Percentiles rank a stretch among this genome's conserved stretches.
These are phyloP conservation scores for Anoplius nigerrimus DNA, from an alignment of 2,888 invertebrate genomes.

Conservation along the genomic window DNA sequence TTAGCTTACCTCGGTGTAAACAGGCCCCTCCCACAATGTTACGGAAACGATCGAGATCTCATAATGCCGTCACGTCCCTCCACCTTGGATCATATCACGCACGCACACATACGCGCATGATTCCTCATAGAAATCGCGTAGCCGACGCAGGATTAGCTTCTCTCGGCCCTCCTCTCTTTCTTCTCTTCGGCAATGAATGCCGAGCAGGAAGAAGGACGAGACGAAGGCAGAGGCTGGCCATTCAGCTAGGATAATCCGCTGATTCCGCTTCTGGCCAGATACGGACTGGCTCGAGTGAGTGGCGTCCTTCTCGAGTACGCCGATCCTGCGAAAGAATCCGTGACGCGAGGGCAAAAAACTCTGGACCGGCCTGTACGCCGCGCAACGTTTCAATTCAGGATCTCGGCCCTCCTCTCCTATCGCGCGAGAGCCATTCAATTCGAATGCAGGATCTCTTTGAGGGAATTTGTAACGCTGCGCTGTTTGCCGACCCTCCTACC, in stretches of 20 bases:
- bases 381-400: background rate
- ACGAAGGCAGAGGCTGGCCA: slow-evolving; percentile 32
- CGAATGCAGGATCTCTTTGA: slow-evolving; percentile 58
- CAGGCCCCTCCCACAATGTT: slow-evolving; percentile 48
- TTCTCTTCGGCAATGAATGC: background rate
- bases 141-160: slow-evolving; percentile 50
- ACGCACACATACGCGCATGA: slow-evolving; percentile 14
- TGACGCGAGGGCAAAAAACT: too few relatives aligned
- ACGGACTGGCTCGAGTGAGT: slow-evolving; percentile 11
- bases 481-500: slow-evolving; percentile 60
- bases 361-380: too few relatives aligned
- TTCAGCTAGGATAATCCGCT: slow-evolving; percentile 69
- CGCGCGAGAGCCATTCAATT: slow-evolving; percentile 56
- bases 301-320: slow-evolving; percentile 1
- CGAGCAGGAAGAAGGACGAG: slow-evolving; percentile 2
- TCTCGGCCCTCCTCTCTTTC: slow-evolving; percentile 8
- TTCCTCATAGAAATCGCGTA: slow-evolving; percentile 16
- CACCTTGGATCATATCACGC: slow-evolving; percentile 10
- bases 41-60: slow-evolving; percentile 27
- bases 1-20: slow-evolving; percentile 58
- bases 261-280: slow-evolving; percentile 65
- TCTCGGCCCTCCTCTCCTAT: background rate
- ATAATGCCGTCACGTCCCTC: slow-evolving; percentile 7
- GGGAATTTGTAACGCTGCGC: slow-evolving; percentile 71
- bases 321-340: background rate